Base-by-base conservation (phyloP, 2,888 invertebrate genomes). In the Drosophila ezoana region DNA sequence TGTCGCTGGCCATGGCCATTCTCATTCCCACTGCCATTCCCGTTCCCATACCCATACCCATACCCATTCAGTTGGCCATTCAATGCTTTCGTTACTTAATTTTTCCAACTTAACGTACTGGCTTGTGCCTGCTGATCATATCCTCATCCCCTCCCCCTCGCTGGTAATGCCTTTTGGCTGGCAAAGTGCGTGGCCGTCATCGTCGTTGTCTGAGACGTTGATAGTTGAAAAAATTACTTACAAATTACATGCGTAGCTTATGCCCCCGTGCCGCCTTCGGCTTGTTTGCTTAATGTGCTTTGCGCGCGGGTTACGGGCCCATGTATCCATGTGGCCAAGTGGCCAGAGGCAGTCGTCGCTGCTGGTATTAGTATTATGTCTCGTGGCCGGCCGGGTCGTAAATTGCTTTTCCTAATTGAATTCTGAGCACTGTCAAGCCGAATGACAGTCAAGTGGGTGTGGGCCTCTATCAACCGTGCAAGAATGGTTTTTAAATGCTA, bases 211-310 rank as follows among this genome's bases (percentile, higher is more conserved):
- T 79, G 72, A 59, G 54, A 63, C 72, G 87, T 87, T 85, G 89
- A 89, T 85, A 87, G 88, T 76, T 85, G 88, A 85, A 89, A 89
- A 87, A 87, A 85, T 85, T 79, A 85, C 86, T 87, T 89, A 81
- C 89, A 85, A 89, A 87, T 85, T 87, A 85, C 84, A 85, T 89
- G 89, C 86, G 87, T 89, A 87, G 83, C 83, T 84, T 89, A 89
- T 81, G 87, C 79, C 83, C 89, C 89, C 79, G 81, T 87, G 87
- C 87, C 75, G 87, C 79, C 81, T 81, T 87, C 76, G 64, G 89
- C 78, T 72, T 75, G 78, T 79, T 75, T 75, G 78, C 87, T 87
- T 88, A 88, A 87, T 87, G 89, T 70, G 79, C 72, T 77, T 84
- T 87, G 61, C 72, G 81, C n/a, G 64, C 77, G 61, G 80, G 66